Percentiles rank a stretch among this genome's conserved stretches.
phyloP scores from a whole-genome alignment of 2,797 vertebrate species.

The Triplophysa yarkandensis region DNA sequence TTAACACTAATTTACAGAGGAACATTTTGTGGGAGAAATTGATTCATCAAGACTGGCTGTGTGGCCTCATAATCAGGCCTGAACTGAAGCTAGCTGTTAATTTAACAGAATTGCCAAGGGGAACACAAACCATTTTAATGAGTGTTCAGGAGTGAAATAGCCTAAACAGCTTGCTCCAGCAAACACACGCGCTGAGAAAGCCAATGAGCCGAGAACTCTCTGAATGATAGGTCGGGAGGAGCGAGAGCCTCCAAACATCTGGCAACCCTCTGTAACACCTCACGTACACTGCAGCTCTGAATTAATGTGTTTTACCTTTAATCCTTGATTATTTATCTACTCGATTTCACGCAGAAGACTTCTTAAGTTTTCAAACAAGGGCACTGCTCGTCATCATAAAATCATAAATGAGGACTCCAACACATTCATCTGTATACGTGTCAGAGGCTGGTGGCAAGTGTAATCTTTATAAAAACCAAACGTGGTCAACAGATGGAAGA shows the following conservation, averaged over 20 bases:
- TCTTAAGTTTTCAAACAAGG: slow-evolving; percentile 20
- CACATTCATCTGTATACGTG: slow-evolving; percentile 22
- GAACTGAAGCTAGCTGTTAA: slow-evolving; percentile 80
- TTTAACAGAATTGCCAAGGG: slow-evolving; percentile 82
- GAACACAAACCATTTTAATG: slow-evolving; percentile 88
- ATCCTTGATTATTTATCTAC: slow-evolving; percentile 66
- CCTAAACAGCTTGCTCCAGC: slow-evolving; percentile 81
- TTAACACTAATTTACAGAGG: slow-evolving; percentile 79
- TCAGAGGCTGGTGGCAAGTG: slow-evolving; percentile 25
- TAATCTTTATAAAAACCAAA: slow-evolving; percentile 3
- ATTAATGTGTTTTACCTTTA: slow-evolving; percentile 55
- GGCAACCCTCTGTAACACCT: slow-evolving; percentile 79
- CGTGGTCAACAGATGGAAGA: slow-evolving; percentile 29
- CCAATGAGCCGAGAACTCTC: slow-evolving; percentile 78
- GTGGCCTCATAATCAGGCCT: slow-evolving; percentile 84
- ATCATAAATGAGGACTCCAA: slow-evolving; percentile 27
- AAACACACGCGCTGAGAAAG: slow-evolving; percentile 75
- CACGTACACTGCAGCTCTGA: slow-evolving; percentile 68
- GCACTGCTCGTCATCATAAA: slow-evolving; percentile 27
- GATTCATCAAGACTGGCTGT: slow-evolving; percentile 82
- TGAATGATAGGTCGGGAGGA: slow-evolving; percentile 73
- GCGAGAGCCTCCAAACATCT: slow-evolving; percentile 78
- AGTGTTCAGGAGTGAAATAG: slow-evolving; percentile 82
- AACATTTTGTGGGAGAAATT: slow-evolving; percentile 78
- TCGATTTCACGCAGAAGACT: slow-evolving; percentile 23